Evolutionary conservation across 2,888 invertebrate species (phyloP).

Genomic region (Gymnosoma rotundatum): DNA sequence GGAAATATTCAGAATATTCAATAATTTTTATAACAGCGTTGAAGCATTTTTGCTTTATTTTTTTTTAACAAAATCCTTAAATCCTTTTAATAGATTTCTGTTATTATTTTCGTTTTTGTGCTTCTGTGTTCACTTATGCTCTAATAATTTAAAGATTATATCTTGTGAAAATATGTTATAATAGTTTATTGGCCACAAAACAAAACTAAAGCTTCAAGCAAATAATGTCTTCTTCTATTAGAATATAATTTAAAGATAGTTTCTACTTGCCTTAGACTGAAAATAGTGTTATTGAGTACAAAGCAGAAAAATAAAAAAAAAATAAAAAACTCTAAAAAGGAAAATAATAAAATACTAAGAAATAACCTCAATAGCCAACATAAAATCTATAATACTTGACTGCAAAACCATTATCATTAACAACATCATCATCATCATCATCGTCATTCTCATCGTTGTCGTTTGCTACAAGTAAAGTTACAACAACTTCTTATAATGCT

Average conservation of each 20-base stretch:
- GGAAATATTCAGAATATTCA: no score
- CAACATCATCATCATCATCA: background rate
- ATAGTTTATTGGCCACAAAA: conserved; percentile 67
- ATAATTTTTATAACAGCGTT: no score
- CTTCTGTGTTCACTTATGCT: conserved; percentile 55
- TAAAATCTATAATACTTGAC: conserved; percentile 59
- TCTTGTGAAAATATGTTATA: conserved; percentile 60
- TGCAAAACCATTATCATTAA: conserved; percentile 25
- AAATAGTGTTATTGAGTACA: background rate
- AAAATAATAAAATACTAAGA: conserved; percentile 32
- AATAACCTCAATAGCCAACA: conserved; percentile 51
- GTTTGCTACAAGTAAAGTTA: conserved; percentile 23
- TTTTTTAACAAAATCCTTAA: conserved; percentile 18
- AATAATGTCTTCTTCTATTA: conserved; percentile 54
- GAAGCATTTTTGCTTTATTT: background rate
- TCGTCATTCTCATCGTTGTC: background rate
- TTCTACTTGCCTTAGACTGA: conserved; percentile 27
- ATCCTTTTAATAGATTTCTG: conserved; percentile 28
- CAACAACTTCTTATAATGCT: conserved; percentile 8
- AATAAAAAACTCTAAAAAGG: background rate
- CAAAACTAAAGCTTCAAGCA: conserved; percentile 50
- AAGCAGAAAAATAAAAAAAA: background rate
- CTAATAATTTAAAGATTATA: conserved; percentile 68
- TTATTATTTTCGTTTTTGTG: background rate
- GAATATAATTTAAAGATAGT: conserved; percentile 37